Evolutionary conservation across 2,888 invertebrate species (phyloP).

Genomic region (Idaea straminata): DNA sequence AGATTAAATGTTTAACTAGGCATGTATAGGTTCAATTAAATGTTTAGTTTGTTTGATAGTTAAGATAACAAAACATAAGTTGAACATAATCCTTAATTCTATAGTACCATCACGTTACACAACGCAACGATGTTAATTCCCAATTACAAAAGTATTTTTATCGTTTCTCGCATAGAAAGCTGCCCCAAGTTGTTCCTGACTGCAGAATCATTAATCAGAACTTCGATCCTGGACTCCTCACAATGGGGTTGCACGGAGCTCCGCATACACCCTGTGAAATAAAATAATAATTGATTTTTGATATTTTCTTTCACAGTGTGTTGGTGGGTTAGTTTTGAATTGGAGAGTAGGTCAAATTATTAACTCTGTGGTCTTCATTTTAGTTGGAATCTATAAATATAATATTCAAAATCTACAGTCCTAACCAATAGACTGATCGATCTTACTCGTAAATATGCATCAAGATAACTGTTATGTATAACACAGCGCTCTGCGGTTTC

Average conservation of each 20-base stretch:
- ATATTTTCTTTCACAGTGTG: slow-evolving; percentile 32
- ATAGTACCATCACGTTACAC: background rate
- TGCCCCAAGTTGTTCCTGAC: slow-evolving; percentile 60
- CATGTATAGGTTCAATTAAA: too few relatives aligned
- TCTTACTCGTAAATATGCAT: too few relatives aligned
- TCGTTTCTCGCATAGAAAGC: slow-evolving; percentile 35
- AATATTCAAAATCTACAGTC: too few relatives aligned
- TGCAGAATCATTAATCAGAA: slow-evolving; percentile 76
- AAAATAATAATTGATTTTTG: slow-evolving; percentile 75
- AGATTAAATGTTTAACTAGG: too few relatives aligned
- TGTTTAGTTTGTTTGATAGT: too few relatives aligned
- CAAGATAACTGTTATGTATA: too few relatives aligned
- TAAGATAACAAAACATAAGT: background rate
- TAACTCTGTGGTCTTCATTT: background rate
- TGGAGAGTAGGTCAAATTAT: background rate
- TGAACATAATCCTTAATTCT: background rate
- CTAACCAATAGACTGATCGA: too few relatives aligned
- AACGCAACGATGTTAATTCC: background rate
- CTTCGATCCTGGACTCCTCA: slow-evolving; percentile 77
- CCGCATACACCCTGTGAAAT: slow-evolving; percentile 75
- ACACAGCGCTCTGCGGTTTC: too few relatives aligned
- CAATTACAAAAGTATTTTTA: slow-evolving; percentile 28
- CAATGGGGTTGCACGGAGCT: slow-evolving; percentile 74
- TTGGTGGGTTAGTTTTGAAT: slow-evolving; percentile 12
- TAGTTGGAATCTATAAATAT: too few relatives aligned